Base-by-base conservation (phyloP, 1,140 invertebrate species). In the Magallana gigas region DNA sequence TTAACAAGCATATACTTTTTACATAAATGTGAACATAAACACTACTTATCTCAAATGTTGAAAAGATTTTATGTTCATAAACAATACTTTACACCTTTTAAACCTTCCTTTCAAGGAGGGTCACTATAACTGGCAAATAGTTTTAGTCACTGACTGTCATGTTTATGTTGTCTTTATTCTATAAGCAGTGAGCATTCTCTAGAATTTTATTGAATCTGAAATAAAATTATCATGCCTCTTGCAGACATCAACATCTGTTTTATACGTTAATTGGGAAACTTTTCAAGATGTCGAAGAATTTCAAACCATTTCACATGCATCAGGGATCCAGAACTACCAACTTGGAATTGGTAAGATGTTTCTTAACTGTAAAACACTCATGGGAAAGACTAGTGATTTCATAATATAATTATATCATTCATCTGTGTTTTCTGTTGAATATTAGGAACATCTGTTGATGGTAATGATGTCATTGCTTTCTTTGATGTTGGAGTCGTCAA, bases 261-360 rank as follows among this genome's bases (percentile, higher is more conserved):
- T 92, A 48, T 88, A 89, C 14, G 84, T 91, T 2, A 87, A 87
- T 68, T 92, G 91, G 91, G 87, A 88, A 29, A 62, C 83, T 16
- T 92, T 92, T 83, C 87, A 57, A 48, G 91, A 92, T 89, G 88
- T 90, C 7, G 91, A 92, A 62, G 90, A 90, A 62, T 68, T 71
- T 9, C 56, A 81, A 29, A 57, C n/a, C 58, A 83, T 84, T 84
- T 76, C 87, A 60, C 86, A 90, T 68, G 88, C 85, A 9, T 82
- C 88, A 76, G 91, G 89, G 9, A 91, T 92, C 56, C 71, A 85
- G 57, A 64, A 85, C 29, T 92, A 92, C 81, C 60, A 88, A 36
- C 16, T 91, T 14, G 88, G 89, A 12, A 85, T 92, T 48, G 91
- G 91, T 92, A 57, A 60, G 87, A 18, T 8, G n/a, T 29, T n/a